phyloP scores from a whole-genome alignment of 2,797 vertebrate species.

The Esox lucius region DNA sequence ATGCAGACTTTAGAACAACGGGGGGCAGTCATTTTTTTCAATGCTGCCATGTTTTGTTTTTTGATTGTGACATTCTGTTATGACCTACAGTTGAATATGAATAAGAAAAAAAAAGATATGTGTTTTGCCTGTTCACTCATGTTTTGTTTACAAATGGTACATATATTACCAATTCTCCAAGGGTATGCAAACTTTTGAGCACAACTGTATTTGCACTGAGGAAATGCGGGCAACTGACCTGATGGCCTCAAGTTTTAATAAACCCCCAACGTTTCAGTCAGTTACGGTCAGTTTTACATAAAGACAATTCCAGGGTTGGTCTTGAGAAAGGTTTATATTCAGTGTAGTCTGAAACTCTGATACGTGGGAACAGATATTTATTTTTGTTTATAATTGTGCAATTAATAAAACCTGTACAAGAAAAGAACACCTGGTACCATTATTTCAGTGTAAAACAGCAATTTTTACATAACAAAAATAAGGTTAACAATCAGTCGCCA shows the following conservation, averaged over 20 bases:
- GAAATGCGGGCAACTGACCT: no score
- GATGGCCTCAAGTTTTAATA: background rate
- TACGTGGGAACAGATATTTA: constrained; percentile 29
- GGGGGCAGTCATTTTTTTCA: no score
- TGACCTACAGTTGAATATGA: no score
- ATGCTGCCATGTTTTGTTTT: background rate
- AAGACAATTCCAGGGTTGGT: constrained; percentile 10
- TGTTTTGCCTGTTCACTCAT: no score
- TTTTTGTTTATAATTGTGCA: background rate
- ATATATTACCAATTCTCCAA: no score
- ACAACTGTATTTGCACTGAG: no score
- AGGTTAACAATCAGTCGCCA: constrained; percentile 23
- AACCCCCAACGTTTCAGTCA: constrained; percentile 17
- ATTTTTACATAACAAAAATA: constrained; percentile 30
- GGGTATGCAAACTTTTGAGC: no score
- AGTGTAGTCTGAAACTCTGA: constrained; percentile 39
- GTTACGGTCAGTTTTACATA: constrained; percentile 1
- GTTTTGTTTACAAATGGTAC: no score
- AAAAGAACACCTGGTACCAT: constrained; percentile 21
- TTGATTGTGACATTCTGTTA: constrained; percentile 18
- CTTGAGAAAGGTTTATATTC: constrained; percentile 29
- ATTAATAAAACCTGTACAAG: constrained; percentile 37
- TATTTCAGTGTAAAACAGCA: constrained; percentile 27
- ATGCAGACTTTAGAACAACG: no score
- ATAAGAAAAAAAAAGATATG: no score